Evolutionary conservation across 2,797 vertebrate genomes (phyloP).

Genomic region (Centropyge bicolor): DNA sequence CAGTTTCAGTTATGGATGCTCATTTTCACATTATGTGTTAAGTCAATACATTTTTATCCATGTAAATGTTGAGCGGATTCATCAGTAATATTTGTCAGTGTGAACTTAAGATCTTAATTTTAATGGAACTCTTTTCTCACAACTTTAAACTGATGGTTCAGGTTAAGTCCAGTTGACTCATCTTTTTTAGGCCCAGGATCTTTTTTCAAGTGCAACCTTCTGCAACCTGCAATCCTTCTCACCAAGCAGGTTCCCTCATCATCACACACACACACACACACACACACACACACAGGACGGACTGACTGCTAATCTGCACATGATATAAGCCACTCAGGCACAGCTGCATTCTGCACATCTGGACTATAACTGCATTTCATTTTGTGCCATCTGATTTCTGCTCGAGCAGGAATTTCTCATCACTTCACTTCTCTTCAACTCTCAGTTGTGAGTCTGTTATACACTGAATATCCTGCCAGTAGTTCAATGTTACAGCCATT

Average conservation of each 20-base stretch:
- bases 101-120: background rate
- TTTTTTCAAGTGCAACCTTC: background rate
- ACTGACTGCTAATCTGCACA: constrained; percentile 31
- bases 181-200: background rate
- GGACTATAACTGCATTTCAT: background rate
- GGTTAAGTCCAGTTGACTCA: background rate
- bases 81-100: background rate
- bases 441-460: background rate
- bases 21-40: no score
- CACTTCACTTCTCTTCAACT: background rate
- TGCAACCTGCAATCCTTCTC: no score
- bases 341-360: constrained; percentile 24
- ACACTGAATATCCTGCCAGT: background rate
- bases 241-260: background rate
- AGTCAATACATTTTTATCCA: background rate
- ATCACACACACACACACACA: background rate
- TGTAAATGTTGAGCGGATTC: background rate
- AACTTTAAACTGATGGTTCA: background rate
- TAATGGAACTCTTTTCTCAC: background rate
- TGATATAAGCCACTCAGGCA: constrained; percentile 8
- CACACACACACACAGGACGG: constrained; percentile 11
- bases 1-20: no score
- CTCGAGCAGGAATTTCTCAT: background rate
- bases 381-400: background rate
- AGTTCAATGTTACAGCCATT: background rate